Base-by-base conservation (phyloP, 2,797 vertebrate species). In the Coregonus ussuriensis region DNA sequence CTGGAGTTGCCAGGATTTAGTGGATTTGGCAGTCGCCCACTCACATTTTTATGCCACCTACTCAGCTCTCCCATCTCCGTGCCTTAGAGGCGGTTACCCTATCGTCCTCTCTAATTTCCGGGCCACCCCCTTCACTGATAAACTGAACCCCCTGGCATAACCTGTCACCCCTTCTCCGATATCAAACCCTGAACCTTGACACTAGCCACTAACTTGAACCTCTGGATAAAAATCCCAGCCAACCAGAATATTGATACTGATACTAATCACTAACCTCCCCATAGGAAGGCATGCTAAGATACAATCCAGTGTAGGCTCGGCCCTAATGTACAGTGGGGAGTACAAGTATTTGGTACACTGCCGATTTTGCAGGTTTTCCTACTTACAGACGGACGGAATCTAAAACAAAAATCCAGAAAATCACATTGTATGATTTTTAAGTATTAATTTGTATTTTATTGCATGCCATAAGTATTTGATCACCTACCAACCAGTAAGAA, bases 1-100 rank as follows among this genome's bases (percentile, higher is more conserved):
- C 78, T 37, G 72, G 70, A 79, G 86, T 74, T 79, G 86, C 81
- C 71, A 80, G 82, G 88, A 90, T 91, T 91, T 87, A 87, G 73
- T 81, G 77, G 78, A 79, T 85, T 89, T 90, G 82, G 87, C 87
- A 76, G 79, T 79, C 82, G 78, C 78, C 85, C 81, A 86, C 83
- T 82, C 84, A 78, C 86, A 89, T 83, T 85, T 86, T 83, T 81
- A 75, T 85, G 81, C 80, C 72, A 84, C 71, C 76, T 81, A 84
- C 87, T 87, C 87, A 86, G 82, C 83, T 56, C 76, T 78, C 80
- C 53, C 53, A 54, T 54, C 53, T 54, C 53, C 53, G 5, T 54
- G n/a, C 18, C 56, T n/a, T 59, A 63, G 41, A 47, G 41, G 9
- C 77, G 79, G 62, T 67, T 59, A 78, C 83, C 77, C 72, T 77